Percentiles rank a stretch among this genome's conserved stretches.
Conservation (phyloP, 2,888 invertebrate genomes). For the Trimorus sp. region DNA sequence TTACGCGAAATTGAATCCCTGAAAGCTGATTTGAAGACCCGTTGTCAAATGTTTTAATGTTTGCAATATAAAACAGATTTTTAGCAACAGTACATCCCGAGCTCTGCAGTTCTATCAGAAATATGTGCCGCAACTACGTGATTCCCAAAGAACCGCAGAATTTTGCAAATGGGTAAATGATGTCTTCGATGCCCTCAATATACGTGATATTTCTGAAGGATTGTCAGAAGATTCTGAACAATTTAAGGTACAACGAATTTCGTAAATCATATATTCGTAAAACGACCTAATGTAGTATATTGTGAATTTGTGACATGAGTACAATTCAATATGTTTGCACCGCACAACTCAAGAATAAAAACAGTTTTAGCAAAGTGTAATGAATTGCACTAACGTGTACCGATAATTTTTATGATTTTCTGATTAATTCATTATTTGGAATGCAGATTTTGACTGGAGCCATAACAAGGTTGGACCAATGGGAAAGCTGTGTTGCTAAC, state of each 20-base stretch:
- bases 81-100: conserved; percentile 12
- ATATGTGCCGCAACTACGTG: conserved; percentile 17
- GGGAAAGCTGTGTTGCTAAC: conserved; percentile 11
- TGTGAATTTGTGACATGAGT: too few species aligned
- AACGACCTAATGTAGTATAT: background rate
- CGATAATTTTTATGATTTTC: too few species aligned
- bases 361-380: too few species aligned
- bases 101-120: conserved; percentile 20
- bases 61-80: too few species aligned
- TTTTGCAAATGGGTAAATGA: conserved; percentile 30
- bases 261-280: too few species aligned
- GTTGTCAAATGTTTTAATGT: background rate
- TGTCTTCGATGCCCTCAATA: conserved; percentile 22
- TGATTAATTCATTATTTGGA: too few species aligned
- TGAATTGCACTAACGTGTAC: too few species aligned
- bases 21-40: too few species aligned
- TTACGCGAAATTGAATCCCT: too few species aligned
- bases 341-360: too few species aligned
- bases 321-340: too few species aligned
- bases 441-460: too few species aligned
- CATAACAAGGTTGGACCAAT: conserved; percentile 6
- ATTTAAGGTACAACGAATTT: conserved; percentile 9
- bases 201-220: conserved; percentile 13
- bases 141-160: conserved; percentile 12
- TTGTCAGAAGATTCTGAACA: conserved; percentile 2